Evolutionary conservation across 2,797 vertebrate species (phyloP), one percentile per base, ranked within the genome.

Genomic region (Spatula versicolor): DNA sequence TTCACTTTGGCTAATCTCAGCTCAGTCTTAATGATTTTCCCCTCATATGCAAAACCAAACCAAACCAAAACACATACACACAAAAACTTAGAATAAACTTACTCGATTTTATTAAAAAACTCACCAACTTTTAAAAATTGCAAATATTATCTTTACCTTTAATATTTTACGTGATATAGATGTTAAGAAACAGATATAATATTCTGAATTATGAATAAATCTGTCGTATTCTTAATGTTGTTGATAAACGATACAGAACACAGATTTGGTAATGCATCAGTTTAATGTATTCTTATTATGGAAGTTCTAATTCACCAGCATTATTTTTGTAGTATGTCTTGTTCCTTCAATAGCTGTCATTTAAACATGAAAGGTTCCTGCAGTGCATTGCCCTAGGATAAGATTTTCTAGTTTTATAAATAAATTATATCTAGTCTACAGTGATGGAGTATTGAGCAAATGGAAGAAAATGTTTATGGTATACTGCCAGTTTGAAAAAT

Each of bases 341-440:
- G 67, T 94, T 97, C 83, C 73, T 95, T 93, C 86, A 89, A 94
- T 90, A 95, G 90, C 59, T 94, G 83, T 96, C 95, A 96, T 95
- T 97, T 96, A 94, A 98, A 95, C 83, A 84, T 95, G 87, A 97
- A 96, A 95, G 50, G 35, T 95, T 96, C 83, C 79, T 93, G 46
- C 86, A 83, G 77, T 94, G 55, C 17, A 76, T 73, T 92, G 94
- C 93, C 96, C 96, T 67, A 94, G 94, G 96, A 87, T 93, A 97
- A 60, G 63, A 93, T 94, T 95, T 96, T 96, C 78, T 93, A 73
- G 15, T 92, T 93, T 96, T 90, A 96, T 97, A 96, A 97, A 97
- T 97, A 97, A 97, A 92, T 96, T 9, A 96, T 96, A 85, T 30
- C n/a, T 68, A 90, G 50, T 82, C 62, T 86, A 86, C 88, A 89